Percentiles rank a stretch among this genome's conserved stretches.
Evolutionary conservation across 2,113 vertebrate species (phyloP).

Genomic region (Lepus americanus): DNA sequence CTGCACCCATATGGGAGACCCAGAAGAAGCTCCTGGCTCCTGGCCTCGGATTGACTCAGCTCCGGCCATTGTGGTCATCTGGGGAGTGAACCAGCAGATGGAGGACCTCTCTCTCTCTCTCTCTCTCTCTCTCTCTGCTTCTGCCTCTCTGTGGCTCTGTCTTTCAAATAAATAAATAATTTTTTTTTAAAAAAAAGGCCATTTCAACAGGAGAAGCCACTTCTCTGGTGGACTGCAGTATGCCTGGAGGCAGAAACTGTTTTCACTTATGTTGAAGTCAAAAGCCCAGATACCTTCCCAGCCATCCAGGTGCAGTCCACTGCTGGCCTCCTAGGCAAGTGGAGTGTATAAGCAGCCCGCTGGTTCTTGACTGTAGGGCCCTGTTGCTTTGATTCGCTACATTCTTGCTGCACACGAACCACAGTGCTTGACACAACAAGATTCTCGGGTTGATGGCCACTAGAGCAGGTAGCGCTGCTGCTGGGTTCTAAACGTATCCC

Average conservation of each 20-base stretch:
- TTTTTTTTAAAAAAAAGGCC: neutral
- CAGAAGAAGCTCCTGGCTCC: no score
- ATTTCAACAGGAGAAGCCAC: constrained; percentile 1
- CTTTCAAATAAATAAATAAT: no score
- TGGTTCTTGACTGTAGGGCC: neutral
- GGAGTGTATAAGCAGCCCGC: neutral
- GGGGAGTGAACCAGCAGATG: no score
- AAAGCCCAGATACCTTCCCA: neutral
- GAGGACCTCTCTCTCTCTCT: no score
- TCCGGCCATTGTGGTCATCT: no score
- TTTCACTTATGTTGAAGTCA: neutral
- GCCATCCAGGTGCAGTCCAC: neutral
- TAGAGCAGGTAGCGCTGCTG: accelerated
- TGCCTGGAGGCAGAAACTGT: neutral
- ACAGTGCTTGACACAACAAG: neutral
- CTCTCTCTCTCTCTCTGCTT: no score
- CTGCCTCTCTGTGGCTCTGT: no score
- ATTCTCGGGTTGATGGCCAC: neutral
- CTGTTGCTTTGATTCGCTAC: neutral
- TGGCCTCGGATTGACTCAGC: no score
- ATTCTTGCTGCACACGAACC: neutral
- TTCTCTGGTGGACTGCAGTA: neutral
- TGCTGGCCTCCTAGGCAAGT: accelerated
- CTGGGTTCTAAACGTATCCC: accelerated
- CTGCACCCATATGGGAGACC: no score